Percentiles rank a stretch among this genome's conserved stretches.
Evolutionary conservation across 2,797 vertebrate genomes (phyloP).

Genomic region (Catharus ustulatus): DNA sequence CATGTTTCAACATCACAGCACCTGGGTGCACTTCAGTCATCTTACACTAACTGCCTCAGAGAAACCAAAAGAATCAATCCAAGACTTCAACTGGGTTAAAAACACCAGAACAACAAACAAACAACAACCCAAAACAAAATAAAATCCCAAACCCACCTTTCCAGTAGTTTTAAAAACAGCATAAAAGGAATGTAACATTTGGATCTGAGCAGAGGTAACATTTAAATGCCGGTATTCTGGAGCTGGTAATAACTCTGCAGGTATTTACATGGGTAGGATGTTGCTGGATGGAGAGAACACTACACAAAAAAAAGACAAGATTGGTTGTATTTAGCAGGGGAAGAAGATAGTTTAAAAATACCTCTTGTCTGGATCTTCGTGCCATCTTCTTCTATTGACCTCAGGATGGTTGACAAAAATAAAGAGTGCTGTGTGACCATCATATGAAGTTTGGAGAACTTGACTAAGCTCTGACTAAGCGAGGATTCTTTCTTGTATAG

Average conservation of each 20-base stretch:
- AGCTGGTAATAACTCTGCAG: not conserved
- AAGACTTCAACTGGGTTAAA: not conserved
- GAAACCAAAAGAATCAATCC: not conserved
- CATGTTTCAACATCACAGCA: not conserved
- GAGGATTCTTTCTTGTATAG: slow-evolving; percentile 76
- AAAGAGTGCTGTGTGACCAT: slow-evolving; percentile 94
- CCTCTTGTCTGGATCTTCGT: slow-evolving; percentile 77
- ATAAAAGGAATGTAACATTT: not conserved
- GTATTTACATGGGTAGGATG: not conserved
- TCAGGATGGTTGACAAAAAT: slow-evolving; percentile 88
- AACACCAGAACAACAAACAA: not conserved
- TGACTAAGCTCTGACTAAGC: slow-evolving; percentile 72
- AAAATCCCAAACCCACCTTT: not conserved
- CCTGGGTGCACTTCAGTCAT: not conserved
- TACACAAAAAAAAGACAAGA: not conserved
- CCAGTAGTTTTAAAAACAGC: not conserved
- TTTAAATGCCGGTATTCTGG: not conserved
- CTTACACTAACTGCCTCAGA: not conserved
- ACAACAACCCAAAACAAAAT: not conserved
- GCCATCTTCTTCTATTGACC: slow-evolving; percentile 68
- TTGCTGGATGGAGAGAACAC: not conserved
- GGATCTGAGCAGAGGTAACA: not conserved
- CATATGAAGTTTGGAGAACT: slow-evolving; percentile 83
- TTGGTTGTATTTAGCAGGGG: not conserved
- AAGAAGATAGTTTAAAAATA: slow-evolving; percentile 35